phyloP scores from a whole-genome alignment of 2,113 vertebrate species.

The Amphiprion ocellaris region DNA sequence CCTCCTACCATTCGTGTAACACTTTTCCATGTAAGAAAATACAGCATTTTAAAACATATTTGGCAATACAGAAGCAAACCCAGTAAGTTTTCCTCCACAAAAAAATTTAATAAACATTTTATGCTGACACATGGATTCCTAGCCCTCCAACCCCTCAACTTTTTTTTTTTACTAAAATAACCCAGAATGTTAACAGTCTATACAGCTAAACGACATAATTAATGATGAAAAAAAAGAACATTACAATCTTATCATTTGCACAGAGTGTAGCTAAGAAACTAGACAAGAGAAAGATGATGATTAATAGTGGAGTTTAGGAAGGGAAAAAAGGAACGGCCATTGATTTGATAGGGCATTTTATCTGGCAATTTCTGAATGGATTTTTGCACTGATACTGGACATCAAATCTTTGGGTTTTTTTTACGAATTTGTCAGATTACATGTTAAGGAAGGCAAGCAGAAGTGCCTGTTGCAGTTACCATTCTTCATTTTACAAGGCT shows the following conservation, averaged over 20 bases:
- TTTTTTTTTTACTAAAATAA: constrained; percentile 70
- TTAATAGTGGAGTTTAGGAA: constrained; percentile 39
- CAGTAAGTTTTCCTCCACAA: constrained; percentile 75
- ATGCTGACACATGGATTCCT: constrained; percentile 76
- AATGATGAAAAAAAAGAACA: constrained; percentile 52
- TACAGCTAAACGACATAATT: constrained; percentile 76
- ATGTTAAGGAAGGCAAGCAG: constrained; percentile 67
- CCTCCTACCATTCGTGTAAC: constrained; percentile 78
- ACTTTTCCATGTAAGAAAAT: constrained; percentile 86
- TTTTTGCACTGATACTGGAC: constrained; percentile 40
- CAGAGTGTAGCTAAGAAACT: constrained; percentile 63
- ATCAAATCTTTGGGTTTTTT: constrained; percentile 57
- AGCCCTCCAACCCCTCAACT: constrained; percentile 62
- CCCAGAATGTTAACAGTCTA: constrained; percentile 81
- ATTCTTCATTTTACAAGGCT: constrained; percentile 72
- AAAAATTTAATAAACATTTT: constrained; percentile 68
- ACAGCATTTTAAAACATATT: constrained; percentile 85
- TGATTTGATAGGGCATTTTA: constrained; percentile 46
- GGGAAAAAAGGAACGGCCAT: constrained; percentile 31
- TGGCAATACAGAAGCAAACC: constrained; percentile 86
- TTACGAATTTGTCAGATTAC: constrained; percentile 64
- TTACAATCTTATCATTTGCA: constrained; percentile 74
- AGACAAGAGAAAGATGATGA: constrained; percentile 56
- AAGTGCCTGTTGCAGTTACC: constrained; percentile 56
- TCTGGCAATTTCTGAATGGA: constrained; percentile 43